Conservation (phyloP, 2,113 vertebrate genomes). For the Mystacornis crossleyi region DNA sequence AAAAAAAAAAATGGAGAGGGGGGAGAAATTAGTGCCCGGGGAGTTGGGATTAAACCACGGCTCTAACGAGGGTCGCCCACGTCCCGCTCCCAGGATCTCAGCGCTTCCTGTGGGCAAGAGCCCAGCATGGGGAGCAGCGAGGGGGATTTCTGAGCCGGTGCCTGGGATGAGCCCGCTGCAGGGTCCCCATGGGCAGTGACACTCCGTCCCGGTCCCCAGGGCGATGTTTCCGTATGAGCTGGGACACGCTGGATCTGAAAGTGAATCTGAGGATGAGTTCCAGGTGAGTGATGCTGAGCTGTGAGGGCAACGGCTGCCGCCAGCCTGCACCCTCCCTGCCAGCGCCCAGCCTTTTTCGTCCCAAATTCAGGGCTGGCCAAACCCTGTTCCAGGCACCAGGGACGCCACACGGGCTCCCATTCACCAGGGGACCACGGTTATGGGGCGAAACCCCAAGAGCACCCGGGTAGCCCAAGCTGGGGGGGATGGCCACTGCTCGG, state of each 20-base stretch:
- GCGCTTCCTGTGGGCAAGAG: neutral
- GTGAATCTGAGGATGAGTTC: neutral
- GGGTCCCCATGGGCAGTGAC: neutral
- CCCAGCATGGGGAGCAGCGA: neutral
- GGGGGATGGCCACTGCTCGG: neutral
- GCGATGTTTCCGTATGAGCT: fast-evolving
- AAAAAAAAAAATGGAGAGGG: too few species aligned
- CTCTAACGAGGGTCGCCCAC: neutral
- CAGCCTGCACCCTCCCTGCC: neutral
- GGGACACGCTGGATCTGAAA: neutral
- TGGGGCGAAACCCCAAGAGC: neutral
- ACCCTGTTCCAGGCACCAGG: neutral
- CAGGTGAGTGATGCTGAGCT: neutral
- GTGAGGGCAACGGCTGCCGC: neutral
- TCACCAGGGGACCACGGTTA: neutral
- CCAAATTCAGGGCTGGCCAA: neutral
- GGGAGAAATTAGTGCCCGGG: neutral
- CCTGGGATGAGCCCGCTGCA: neutral
- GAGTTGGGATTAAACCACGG: neutral
- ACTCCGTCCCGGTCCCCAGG: neutral
- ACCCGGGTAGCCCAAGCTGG: neutral
- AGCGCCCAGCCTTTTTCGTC: neutral
- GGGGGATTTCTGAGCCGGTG: neutral
- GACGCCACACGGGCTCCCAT: neutral
- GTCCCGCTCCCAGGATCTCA: conserved; percentile 1